Conservation (phyloP, 2,888 invertebrate genomes). For the Caenorhabditis japonica region DNA sequence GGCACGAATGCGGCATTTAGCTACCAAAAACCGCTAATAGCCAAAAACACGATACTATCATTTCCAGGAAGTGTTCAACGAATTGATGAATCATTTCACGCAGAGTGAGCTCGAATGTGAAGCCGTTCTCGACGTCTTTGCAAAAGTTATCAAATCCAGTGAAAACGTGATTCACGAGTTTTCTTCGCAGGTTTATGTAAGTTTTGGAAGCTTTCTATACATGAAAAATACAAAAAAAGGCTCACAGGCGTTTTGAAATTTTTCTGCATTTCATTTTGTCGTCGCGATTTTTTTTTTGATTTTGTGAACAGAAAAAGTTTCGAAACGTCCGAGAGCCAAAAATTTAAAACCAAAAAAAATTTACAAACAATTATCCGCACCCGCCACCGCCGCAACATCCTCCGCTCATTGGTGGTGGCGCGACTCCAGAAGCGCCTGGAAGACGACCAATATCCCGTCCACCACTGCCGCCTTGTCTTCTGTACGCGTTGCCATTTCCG, state of each 20-base stretch:
- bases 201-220: too few relatives aligned
- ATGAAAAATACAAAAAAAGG: neutral
- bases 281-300: too few relatives aligned
- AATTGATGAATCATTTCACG: constrained; percentile 40
- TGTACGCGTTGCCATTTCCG: constrained; percentile 28
- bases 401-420: constrained; percentile 61
- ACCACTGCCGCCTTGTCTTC: constrained; percentile 46
- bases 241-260: too few relatives aligned
- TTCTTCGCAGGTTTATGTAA: constrained; percentile 36
- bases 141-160: constrained; percentile 35
- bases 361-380: constrained; percentile 23
- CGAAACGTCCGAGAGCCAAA: constrained; percentile 2
- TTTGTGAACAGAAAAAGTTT: too few relatives aligned
- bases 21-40: too few relatives aligned
- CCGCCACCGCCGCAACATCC: constrained; percentile 62
- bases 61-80: constrained; percentile 29
- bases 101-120: constrained; percentile 43
- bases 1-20: too few relatives aligned
- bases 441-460: constrained; percentile 50
- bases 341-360: too few relatives aligned
- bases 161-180: constrained; percentile 20
- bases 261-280: too few relatives aligned
- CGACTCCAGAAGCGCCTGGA: constrained; percentile 40
- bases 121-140: constrained; percentile 33
- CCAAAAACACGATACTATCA: neutral